Conservation (phyloP, 2,888 invertebrate genomes). For the Protophormia terraenovae region DNA sequence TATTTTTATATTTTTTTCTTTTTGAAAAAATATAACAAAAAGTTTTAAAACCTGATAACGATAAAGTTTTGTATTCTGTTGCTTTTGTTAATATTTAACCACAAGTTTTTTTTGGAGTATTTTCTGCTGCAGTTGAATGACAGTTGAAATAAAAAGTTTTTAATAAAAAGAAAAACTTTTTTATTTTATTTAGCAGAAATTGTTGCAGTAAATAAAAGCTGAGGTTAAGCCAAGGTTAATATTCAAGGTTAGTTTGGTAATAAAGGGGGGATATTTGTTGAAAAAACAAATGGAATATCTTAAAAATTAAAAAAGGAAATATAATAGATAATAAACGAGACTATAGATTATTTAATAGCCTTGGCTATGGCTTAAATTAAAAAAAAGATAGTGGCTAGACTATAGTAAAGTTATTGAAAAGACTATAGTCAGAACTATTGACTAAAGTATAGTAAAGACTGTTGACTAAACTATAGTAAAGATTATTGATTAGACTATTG, state of each 20-base stretch:
- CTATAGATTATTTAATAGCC: no score
- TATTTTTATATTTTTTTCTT: background rate
- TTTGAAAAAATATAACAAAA: background rate
- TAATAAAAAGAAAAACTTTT: background rate
- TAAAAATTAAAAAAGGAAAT: no score
- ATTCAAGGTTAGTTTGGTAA: conserved; percentile 14
- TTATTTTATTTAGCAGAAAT: background rate
- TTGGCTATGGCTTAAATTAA: no score
- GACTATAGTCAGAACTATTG: no score
- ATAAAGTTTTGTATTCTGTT: conserved; percentile 16
- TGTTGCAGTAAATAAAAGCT: background rate
- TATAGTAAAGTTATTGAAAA: no score
- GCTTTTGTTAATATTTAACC: background rate
- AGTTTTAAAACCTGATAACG: background rate
- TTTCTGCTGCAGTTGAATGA: conserved; percentile 31
- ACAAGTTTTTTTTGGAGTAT: background rate
- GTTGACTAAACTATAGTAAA: no score
- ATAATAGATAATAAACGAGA: no score
- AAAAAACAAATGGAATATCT: no score
- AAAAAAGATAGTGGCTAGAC: no score
- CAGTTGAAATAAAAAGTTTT: conserved; percentile 17
- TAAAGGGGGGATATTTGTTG: no score
- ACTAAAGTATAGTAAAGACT: no score
- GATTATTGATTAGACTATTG: no score
- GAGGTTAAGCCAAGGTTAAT: conserved; percentile 11